Evolutionary conservation across 2,797 vertebrate genomes (phyloP).

Genomic region (Alosa sapidissima): DNA sequence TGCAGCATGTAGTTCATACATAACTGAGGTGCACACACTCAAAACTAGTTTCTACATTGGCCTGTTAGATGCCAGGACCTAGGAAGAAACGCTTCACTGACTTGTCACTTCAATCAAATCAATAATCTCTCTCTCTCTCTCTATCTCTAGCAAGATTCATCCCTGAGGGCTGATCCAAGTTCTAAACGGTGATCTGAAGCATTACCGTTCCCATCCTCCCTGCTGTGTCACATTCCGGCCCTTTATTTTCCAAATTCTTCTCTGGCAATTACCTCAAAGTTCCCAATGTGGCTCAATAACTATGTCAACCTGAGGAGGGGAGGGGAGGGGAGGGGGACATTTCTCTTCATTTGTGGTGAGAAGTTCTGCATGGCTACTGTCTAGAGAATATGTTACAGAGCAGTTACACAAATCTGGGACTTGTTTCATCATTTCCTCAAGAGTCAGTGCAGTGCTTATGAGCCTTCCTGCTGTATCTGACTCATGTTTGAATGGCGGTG

Average conservation of each 20-base stretch:
- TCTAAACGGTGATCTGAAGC: slow-evolving; percentile 9
- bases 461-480: not conserved
- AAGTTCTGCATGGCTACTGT: not conserved
- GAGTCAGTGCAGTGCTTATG: not conserved
- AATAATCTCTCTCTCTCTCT: not conserved
- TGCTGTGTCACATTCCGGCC: slow-evolving; percentile 10
- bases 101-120: slow-evolving; percentile 12
- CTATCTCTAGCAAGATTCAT: not conserved
- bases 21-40: not conserved
- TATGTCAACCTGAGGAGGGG: slow-evolving; percentile 1
- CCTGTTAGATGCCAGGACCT: slow-evolving; percentile 17
- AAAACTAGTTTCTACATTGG: not conserved
- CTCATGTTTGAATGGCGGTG: not conserved
- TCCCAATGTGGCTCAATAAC: slow-evolving; percentile 20
- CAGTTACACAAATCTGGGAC: not conserved
- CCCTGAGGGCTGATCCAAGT: slow-evolving; percentile 12
- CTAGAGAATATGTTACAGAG: slow-evolving; percentile 14
- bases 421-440: slow-evolving; percentile 11
- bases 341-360: not conserved
- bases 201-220: slow-evolving; percentile 11
- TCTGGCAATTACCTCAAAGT: slow-evolving; percentile 22
- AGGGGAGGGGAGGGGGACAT: not conserved
- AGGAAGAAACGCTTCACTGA: not conserved
- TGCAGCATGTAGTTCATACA: not conserved
- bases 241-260: slow-evolving; percentile 12